phyloP scores from a whole-genome alignment of 2,113 vertebrate genomes.

The Thalassoma bifasciatum region DNA sequence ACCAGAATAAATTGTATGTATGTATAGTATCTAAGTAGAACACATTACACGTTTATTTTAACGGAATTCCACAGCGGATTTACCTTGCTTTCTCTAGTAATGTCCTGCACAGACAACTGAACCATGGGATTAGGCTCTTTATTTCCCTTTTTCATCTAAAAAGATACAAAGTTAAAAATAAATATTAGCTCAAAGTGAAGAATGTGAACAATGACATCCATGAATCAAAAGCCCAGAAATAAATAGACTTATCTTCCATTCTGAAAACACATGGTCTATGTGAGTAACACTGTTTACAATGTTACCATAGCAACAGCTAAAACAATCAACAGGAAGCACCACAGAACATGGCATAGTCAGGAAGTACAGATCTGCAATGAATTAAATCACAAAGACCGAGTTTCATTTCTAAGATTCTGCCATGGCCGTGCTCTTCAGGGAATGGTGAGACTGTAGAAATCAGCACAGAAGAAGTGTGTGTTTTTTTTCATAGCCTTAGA shows the following conservation, averaged over 20 bases:
- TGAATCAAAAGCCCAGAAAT: constrained; percentile 8
- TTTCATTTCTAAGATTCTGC: not conserved
- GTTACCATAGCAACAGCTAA: constrained; percentile 50
- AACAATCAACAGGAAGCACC: constrained; percentile 23
- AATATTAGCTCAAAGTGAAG: constrained; percentile 16
- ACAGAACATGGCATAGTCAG: constrained; percentile 9
- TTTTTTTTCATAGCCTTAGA: not conserved
- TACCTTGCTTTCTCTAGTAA: constrained; percentile 91
- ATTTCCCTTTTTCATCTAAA: constrained; percentile 89
- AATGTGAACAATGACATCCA: constrained; percentile 14
- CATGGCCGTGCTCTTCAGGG: not conserved
- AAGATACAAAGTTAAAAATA: constrained; percentile 34
- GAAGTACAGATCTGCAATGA: constrained; percentile 36
- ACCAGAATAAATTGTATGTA: not conserved
- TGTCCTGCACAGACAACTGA: constrained; percentile 88
- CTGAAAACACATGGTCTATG: constrained; percentile 22
- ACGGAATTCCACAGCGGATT: not conserved
- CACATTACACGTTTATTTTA: not conserved
- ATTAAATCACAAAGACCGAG: constrained; percentile 19
- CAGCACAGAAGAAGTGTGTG: not conserved
- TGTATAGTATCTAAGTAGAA: not conserved
- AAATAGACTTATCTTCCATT: constrained; percentile 29
- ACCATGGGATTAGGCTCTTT: constrained; percentile 92
- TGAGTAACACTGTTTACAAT: constrained; percentile 18
- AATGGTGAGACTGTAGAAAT: not conserved